A percentile compares a stretch with the other conserved stretches of the same genome.
These are phyloP conservation scores for Eira barbara DNA, from an alignment of 2,113 vertebrate genomes.

Conservation along the genomic window DNA sequence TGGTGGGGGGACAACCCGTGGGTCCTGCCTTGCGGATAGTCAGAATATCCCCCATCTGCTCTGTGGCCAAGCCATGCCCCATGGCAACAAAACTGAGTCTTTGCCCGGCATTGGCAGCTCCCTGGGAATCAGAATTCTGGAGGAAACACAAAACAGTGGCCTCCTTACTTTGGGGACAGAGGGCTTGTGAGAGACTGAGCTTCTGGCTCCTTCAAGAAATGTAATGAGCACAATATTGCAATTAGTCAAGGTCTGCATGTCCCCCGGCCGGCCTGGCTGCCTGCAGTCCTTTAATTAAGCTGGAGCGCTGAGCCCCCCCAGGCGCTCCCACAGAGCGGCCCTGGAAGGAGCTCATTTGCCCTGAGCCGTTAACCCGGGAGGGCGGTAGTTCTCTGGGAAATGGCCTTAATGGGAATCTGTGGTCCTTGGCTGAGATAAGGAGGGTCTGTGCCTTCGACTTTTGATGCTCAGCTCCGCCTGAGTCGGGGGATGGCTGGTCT, in stretches of 20 bases:
- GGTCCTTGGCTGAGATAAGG: background rate
- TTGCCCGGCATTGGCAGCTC: background rate
- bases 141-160: background rate
- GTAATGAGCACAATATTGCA: slow-evolving; percentile 45
- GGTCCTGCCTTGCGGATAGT: too few species aligned
- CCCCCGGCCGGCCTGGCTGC: background rate
- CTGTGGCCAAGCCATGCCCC: background rate
- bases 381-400: slow-evolving; percentile 19
- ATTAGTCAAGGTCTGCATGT: slow-evolving; percentile 22
- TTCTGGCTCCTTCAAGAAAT: background rate
- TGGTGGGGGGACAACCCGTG: accelerated
- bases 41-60: too few species aligned
- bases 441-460: accelerated
- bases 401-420: background rate
- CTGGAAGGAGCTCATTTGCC: slow-evolving; percentile 58
- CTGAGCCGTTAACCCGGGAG: slow-evolving; percentile 48
- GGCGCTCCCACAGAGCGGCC: background rate
- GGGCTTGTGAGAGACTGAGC: background rate
- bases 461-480: background rate
- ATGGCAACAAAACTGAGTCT: background rate
- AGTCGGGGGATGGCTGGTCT: background rate
- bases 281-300: slow-evolving; percentile 54
- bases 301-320: background rate
- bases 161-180: background rate
- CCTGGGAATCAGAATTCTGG: background rate